These are phyloP conservation scores for Phlogophora meticulosa DNA, from an alignment of 2,888 invertebrate genomes.

Conservation along the genomic window DNA sequence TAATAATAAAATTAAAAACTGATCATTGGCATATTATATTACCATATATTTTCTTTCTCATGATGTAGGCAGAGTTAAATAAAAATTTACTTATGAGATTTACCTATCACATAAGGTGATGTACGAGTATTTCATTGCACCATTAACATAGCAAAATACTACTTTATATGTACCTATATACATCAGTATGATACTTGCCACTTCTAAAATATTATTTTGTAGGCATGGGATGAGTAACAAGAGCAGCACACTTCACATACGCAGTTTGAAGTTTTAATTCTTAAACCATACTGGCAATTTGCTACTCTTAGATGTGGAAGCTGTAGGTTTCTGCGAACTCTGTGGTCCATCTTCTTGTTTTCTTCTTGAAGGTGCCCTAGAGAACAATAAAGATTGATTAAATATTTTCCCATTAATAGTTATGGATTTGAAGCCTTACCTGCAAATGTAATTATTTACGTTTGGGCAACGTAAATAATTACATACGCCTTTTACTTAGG, in stretches of 20 bases:
- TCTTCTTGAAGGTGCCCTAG: constrained; percentile 84
- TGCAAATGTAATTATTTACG: neutral
- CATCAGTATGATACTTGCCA: no score
- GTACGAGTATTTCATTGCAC: no score
- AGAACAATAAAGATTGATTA: constrained; percentile 35
- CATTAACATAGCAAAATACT: no score
- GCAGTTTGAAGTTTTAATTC: constrained; percentile 64
- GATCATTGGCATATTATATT: no score
- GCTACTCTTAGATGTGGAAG: constrained; percentile 80
- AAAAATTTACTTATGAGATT: no score
- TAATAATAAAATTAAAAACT: no score
- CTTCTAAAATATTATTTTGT: constrained; percentile 15
- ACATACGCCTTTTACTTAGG: no score
- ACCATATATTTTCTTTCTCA: no score
- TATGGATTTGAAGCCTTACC: neutral
- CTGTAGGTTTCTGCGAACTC: constrained; percentile 63
- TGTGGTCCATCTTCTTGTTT: constrained; percentile 74
- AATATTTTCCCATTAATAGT: neutral
- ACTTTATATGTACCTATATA: no score
- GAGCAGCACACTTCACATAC: neutral
- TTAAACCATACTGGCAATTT: constrained; percentile 90
- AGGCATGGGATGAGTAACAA: constrained; percentile 3
- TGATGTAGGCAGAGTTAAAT: no score
- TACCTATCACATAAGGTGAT: no score
- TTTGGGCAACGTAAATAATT: no score